Evolutionary conservation across 1,140 invertebrate genomes (phyloP), one percentile per base, ranked within the genome.

Genomic region (Ceratosolen solmsi): DNA sequence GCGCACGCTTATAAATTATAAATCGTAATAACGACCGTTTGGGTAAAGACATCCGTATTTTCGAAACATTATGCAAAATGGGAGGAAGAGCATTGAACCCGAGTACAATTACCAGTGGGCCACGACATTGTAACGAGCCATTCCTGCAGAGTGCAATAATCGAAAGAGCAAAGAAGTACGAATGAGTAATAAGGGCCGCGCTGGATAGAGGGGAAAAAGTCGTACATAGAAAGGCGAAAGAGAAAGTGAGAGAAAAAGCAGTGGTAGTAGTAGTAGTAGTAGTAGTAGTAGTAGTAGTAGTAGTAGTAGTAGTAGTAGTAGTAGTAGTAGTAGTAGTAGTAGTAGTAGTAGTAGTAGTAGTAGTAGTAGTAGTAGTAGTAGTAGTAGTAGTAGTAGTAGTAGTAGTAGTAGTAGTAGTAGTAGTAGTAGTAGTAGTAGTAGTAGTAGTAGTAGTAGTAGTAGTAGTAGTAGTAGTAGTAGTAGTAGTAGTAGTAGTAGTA

Each of bases 51-150:
- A 65, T 80, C 65, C 79, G 73, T 49, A 65, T 81, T 81, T 81
- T 60, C 60, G 60, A 81, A 81, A 75, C 72, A 81, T 81, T 81
- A 81, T 81, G 72, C 60, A 81, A 81, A 81, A 75, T 63, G 36
- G 46, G 27, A 20, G 41, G 70, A 25, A 71, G 63, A 54, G 49
- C 22, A 56, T 79, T 27, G 51, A 79, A 79, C 65, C 51, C 2
- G 46, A 54, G 20, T 11, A 54, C 46, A 33, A 70, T 68, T 51
- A 78, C 27, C 41, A 78, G 41, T 70, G 56, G 56, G 75, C 41
- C 63, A 70, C 3, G 49, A 1, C 49, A 78, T 78, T 70, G 76
- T 70, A 60, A 65, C 46, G 25, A 41, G n/a, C 33, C 51, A 54
- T 58, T 58, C 54, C 30, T 17, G 25, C 71, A 73, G 73, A 68